phyloP scores from a whole-genome alignment of 2,888 invertebrate species.

The Ophion obscuratus region DNA sequence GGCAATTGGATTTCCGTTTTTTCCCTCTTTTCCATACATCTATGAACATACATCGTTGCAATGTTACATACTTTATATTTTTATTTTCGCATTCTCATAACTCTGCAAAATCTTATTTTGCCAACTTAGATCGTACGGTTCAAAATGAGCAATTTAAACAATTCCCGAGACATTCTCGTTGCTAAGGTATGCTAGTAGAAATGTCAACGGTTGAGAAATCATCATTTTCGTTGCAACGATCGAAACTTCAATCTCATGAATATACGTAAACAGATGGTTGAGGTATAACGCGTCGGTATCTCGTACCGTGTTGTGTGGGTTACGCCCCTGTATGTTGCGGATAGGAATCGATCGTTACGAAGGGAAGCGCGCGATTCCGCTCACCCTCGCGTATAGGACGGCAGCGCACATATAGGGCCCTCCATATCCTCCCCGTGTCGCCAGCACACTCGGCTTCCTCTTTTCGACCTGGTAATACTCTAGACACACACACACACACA shows the following conservation, averaged over 20 bases:
- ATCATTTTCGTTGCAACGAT: too few relatives aligned
- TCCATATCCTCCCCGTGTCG: slow-evolving; percentile 4
- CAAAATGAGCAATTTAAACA: too few relatives aligned
- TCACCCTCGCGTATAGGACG: slow-evolving; percentile 12
- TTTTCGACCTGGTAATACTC: slow-evolving; percentile 31
- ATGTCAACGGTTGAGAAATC: too few relatives aligned
- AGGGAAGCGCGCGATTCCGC: slow-evolving; percentile 60
- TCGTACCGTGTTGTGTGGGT: slow-evolving; percentile 66
- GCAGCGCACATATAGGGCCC: slow-evolving; percentile 28
- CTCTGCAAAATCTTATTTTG: not conserved
- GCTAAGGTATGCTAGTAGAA: too few relatives aligned
- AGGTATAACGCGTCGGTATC: slow-evolving; percentile 39
- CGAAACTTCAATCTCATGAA: not conserved
- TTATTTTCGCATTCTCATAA: too few relatives aligned
- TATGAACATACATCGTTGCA: too few relatives aligned
- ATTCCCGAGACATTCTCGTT: too few relatives aligned
- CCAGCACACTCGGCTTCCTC: slow-evolving; percentile 44
- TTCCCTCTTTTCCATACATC: too few relatives aligned
- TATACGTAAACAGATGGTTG: not conserved
- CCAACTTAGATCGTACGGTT: too few relatives aligned
- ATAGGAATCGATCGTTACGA: slow-evolving; percentile 70
- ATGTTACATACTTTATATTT: not conserved
- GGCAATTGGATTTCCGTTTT: too few relatives aligned
- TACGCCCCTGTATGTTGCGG: slow-evolving; percentile 68
- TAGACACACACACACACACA: not conserved